phyloP scores from a whole-genome alignment of 2,113 vertebrate genomes.

The Lonchura striata region DNA sequence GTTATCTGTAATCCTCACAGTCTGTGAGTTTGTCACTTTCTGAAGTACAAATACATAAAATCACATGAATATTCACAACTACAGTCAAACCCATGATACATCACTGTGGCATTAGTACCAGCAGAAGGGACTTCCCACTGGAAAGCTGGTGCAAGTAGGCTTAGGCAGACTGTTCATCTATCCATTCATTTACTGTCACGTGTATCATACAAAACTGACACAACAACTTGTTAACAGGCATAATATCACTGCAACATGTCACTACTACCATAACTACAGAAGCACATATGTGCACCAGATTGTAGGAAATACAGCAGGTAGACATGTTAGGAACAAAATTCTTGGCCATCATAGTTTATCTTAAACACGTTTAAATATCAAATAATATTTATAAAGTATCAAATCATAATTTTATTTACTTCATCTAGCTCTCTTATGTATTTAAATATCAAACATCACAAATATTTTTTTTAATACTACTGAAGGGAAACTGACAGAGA shows the following conservation, averaged over 20 bases:
- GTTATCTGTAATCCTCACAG: neutral
- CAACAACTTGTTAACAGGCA: neutral
- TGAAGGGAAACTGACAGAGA: neutral
- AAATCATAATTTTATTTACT: neutral
- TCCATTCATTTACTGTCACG: neutral
- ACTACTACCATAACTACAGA: neutral
- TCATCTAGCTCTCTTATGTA: neutral
- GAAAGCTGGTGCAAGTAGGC: slow-evolving; percentile 14
- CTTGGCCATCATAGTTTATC: neutral
- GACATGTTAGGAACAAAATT: neutral
- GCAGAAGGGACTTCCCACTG: slow-evolving; percentile 43
- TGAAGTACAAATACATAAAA: neutral
- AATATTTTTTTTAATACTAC: neutral
- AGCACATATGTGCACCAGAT: neutral
- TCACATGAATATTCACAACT: neutral
- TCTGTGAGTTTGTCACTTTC: neutral
- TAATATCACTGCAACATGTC: neutral
- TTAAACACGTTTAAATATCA: neutral
- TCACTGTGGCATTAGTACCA: neutral
- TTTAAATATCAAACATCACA: neutral
- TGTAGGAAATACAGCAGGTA: neutral
- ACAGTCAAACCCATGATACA: neutral
- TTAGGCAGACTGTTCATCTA: neutral
- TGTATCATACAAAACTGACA: neutral
- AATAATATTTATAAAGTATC: neutral